phyloP scores from a whole-genome alignment of 2,113 vertebrate genomes.

The Hymenochirus boettgeri region DNA sequence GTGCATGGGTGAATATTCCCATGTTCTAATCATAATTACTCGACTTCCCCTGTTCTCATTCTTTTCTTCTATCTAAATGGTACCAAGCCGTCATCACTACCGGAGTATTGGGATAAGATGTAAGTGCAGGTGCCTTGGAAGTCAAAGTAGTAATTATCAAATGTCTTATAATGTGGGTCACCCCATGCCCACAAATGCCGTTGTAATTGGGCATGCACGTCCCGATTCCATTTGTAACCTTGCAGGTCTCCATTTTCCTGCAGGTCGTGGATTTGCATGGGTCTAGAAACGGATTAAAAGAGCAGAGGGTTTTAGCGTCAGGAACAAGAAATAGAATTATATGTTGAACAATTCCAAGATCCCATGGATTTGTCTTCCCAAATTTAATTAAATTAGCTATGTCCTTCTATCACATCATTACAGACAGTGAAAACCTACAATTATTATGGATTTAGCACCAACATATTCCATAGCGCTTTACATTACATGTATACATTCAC shows the following conservation, averaged over 20 bases:
- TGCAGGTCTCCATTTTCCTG: slow-evolving; percentile 30
- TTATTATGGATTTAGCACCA: too few species aligned
- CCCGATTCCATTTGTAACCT: slow-evolving; percentile 46
- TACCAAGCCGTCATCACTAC: slow-evolving; percentile 49
- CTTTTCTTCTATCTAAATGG: slow-evolving; percentile 71
- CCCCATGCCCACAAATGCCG: slow-evolving; percentile 61
- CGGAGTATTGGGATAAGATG: slow-evolving; percentile 58
- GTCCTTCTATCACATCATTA: too few species aligned
- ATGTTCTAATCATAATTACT: too few species aligned
- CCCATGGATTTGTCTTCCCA: too few species aligned
- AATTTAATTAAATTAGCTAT: too few species aligned
- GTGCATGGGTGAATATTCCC: too few species aligned
- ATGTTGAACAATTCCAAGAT: too few species aligned
- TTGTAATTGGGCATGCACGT: slow-evolving; percentile 62
- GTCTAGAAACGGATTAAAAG: slow-evolving; percentile 16
- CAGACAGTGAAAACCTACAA: too few species aligned
- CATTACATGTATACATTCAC: too few species aligned
- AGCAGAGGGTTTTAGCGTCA: too few species aligned
- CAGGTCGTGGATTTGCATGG: slow-evolving; percentile 28
- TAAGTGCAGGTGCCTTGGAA: slow-evolving; percentile 72
- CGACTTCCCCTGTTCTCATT: slow-evolving; percentile 67
- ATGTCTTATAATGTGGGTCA: slow-evolving; percentile 65
- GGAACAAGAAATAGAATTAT: too few species aligned
- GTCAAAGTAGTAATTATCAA: slow-evolving; percentile 56
- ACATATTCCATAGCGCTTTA: too few species aligned